phyloP scores from a whole-genome alignment of 2,888 invertebrate genomes.

The Nysson spinosus region DNA sequence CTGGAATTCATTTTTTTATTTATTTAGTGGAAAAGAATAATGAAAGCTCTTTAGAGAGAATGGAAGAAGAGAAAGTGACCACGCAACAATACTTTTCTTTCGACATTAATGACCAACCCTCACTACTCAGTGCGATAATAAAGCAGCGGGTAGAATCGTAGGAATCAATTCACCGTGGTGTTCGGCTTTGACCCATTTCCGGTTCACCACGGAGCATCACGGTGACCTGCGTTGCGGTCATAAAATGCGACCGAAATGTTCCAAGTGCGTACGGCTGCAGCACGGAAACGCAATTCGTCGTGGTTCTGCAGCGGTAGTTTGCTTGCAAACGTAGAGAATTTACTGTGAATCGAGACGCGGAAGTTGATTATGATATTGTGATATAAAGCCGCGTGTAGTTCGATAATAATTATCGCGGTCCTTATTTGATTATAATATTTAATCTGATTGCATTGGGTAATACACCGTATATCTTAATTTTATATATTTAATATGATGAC shows the following conservation, averaged over 20 bases:
- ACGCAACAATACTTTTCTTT: constrained; percentile 30
- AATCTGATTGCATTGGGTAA: no score
- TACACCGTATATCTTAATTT: no score
- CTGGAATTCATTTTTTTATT: no score
- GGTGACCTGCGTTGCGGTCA: constrained; percentile 4
- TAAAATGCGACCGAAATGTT: constrained; percentile 34
- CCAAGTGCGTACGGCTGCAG: constrained; percentile 10
- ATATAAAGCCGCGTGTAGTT: no score
- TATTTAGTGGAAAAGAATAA: no score
- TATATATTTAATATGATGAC: no score
- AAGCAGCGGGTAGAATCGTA: constrained; percentile 48
- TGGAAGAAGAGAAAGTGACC: not conserved
- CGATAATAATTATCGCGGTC: no score
- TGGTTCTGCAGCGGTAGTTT: not conserved
- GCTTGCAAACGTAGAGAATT: not conserved
- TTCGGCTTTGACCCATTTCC: constrained; percentile 50
- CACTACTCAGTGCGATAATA: constrained; percentile 35
- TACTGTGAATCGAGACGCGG: no score
- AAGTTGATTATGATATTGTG: no score
- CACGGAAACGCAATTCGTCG: constrained; percentile 31
- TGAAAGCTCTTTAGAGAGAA: constrained; percentile 11
- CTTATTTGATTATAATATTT: no score
- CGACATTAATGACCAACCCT: constrained; percentile 49
- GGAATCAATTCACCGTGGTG: constrained; percentile 40
- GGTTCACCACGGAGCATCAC: constrained; percentile 9